Percentiles rank a stretch among this genome's conserved stretches.
Evolutionary conservation across 2,888 invertebrate genomes (phyloP).

Genomic region (Erebia ligea): DNA sequence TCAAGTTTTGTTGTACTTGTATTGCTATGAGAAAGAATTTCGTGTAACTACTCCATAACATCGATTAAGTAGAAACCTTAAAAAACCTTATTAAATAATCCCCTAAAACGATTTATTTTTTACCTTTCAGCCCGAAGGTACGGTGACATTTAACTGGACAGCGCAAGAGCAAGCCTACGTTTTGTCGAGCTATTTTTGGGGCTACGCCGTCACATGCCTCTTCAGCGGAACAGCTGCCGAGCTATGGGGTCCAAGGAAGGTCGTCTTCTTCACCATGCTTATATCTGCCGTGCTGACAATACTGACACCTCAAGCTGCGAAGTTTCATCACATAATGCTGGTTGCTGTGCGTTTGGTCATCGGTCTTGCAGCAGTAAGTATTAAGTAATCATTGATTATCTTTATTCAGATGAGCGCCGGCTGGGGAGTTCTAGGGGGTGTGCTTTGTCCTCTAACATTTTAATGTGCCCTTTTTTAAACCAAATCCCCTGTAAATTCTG

Average conservation of each 20-base stretch:
- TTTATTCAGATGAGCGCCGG: too few species aligned
- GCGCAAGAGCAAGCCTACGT: slow-evolving; percentile 85
- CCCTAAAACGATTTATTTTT: neutral
- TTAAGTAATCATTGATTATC: neutral
- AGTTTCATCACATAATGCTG: slow-evolving; percentile 81
- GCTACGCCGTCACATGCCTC: slow-evolving; percentile 85
- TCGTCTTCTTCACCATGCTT: slow-evolving; percentile 83
- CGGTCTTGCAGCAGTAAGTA: slow-evolving; percentile 85
- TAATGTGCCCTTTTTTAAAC: too few species aligned
- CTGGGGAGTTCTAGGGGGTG: too few species aligned
- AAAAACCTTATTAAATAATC: neutral
- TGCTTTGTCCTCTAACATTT: too few species aligned
- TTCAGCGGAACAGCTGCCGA: slow-evolving; percentile 86
- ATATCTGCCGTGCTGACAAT: slow-evolving; percentile 82
- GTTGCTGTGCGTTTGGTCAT: slow-evolving; percentile 83
- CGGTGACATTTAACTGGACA: slow-evolving; percentile 81
- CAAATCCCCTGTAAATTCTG: too few species aligned
- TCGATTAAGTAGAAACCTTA: too few species aligned
- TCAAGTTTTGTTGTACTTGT: too few species aligned
- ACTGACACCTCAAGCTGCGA: slow-evolving; percentile 84
- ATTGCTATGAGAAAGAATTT: too few species aligned
- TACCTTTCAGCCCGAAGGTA: slow-evolving; percentile 64
- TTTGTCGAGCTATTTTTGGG: slow-evolving; percentile 82
- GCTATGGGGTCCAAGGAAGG: slow-evolving; percentile 83
- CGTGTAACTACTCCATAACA: too few species aligned